Evolutionary conservation across 2,888 invertebrate genomes (phyloP), one percentile per base, ranked within the genome.

Genomic region (Drosophila mimica): DNA sequence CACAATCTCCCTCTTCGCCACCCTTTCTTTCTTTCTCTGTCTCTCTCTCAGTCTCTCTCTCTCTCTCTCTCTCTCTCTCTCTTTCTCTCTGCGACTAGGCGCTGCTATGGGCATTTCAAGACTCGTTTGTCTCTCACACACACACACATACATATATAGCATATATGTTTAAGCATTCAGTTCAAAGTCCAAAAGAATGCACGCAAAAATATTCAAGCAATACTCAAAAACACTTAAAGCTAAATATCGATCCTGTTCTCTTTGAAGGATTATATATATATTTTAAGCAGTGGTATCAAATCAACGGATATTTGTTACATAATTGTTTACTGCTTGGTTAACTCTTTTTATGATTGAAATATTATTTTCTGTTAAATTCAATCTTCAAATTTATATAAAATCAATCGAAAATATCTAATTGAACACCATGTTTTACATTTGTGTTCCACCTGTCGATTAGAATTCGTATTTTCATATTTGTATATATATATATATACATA

Each of bases 161-260:
- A 48, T 17, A 48, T 48, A 28, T 53, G n/a, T 17, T 36, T 15
- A 25, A 34, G 25, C 25, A 54, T 61, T 65, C 52, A 43, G 80
- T 53, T 66, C 80, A 80, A 80, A 81, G 80, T 80, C 80, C 80
- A 78, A 43, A 52, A 56, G 66, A 80, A 52, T 71, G 70, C 71
- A 74, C 57, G 61, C 57, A 49, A 31, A 43, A 71, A 56, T 15
- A 25, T 7, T 46, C 7, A 4, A 46, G 46, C 25, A 20, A 46
- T 46, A 25, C 59, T 56, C 46, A 56, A 70, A 34, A 20, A 36
- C 17, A 17, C 28, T 28, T 28, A 28, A 28, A 17, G 49, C 15
- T 2, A 3, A 28, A 17, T 17, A 49, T 28, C 17, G 17, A 28
- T 49, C 28, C 15, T 25, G 20, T 7, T 46, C 15, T 13, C 15